Conservation (phyloP, 2,888 invertebrate genomes). For the Mythimna loreyi region DNA sequence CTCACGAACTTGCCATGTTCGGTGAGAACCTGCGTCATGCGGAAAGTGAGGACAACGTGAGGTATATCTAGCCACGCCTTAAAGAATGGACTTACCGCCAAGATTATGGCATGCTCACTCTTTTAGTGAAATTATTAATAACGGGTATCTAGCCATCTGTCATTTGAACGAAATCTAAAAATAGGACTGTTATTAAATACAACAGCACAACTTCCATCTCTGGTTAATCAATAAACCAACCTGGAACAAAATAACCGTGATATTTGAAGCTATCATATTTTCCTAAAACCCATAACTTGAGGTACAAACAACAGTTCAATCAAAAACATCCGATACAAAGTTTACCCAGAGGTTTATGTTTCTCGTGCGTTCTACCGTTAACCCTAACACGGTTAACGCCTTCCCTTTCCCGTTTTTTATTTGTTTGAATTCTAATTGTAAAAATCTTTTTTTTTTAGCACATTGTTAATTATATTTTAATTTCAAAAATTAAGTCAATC, state of each 20-base stretch:
- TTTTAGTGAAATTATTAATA: too few relatives aligned
- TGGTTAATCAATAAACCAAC: not conserved
- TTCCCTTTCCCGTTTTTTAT: slow-evolving; percentile 56
- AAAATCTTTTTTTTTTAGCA: too few relatives aligned
- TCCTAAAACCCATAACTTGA: not conserved
- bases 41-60: too few relatives aligned
- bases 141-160: not conserved
- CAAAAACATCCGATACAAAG: slow-evolving; percentile 31
- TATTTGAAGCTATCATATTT: slow-evolving; percentile 8
- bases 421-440: slow-evolving; percentile 46
- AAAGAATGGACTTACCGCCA: too few relatives aligned
- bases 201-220: not conserved
- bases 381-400: slow-evolving; percentile 56
- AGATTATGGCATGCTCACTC: too few relatives aligned
- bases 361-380: slow-evolving; percentile 32
- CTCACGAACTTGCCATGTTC: too few relatives aligned
- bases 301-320: slow-evolving; percentile 11
- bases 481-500: too few relatives aligned
- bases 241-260: not conserved
- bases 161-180: not conserved
- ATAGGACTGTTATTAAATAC: not conserved
- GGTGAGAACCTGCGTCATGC: too few relatives aligned
- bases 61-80: too few relatives aligned
- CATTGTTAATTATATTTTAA: too few relatives aligned
- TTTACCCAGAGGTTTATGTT: slow-evolving; percentile 54